Conservation (phyloP, 2,888 invertebrate species). For the Nephrotoma appendiculata region DNA sequence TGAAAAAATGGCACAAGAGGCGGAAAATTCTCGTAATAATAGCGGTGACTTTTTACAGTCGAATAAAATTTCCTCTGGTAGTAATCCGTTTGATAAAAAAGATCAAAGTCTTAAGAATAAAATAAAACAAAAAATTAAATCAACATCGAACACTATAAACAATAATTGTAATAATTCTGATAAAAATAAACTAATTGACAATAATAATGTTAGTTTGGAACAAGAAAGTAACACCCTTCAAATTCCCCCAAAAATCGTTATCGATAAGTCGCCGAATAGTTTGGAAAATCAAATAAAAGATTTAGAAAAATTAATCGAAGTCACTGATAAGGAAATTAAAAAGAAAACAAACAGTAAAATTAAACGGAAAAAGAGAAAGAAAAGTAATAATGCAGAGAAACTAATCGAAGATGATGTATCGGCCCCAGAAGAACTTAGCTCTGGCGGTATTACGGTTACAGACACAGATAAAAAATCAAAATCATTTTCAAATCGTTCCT, state of each 20-base stretch:
- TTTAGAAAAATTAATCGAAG: neutral
- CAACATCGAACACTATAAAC: neutral
- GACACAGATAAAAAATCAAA: neutral
- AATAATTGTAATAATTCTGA: neutral
- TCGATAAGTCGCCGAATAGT: neutral
- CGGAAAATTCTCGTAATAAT: neutral
- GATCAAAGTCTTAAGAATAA: slow-evolving; percentile 1
- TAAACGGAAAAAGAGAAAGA: neutral
- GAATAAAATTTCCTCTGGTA: neutral
- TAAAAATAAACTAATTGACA: neutral
- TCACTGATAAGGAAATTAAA: neutral
- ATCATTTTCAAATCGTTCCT: neutral
- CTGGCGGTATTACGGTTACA: neutral
- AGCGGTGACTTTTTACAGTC: neutral
- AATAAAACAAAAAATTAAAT: neutral
- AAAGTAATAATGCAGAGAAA: neutral
- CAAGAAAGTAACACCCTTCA: slow-evolving; percentile 23
- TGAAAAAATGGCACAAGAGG: slow-evolving; percentile 24
- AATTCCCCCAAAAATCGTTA: neutral
- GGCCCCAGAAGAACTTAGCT: neutral
- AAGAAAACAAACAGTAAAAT: neutral
- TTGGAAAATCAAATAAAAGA: neutral
- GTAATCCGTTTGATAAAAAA: neutral
- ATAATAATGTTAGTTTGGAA: slow-evolving; percentile 22
- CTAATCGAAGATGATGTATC: neutral